Percentiles rank a stretch among this genome's conserved stretches.
Conservation (phyloP, 53 echinoderm and acorn worm genomes). For the Astropecten irregularis region DNA sequence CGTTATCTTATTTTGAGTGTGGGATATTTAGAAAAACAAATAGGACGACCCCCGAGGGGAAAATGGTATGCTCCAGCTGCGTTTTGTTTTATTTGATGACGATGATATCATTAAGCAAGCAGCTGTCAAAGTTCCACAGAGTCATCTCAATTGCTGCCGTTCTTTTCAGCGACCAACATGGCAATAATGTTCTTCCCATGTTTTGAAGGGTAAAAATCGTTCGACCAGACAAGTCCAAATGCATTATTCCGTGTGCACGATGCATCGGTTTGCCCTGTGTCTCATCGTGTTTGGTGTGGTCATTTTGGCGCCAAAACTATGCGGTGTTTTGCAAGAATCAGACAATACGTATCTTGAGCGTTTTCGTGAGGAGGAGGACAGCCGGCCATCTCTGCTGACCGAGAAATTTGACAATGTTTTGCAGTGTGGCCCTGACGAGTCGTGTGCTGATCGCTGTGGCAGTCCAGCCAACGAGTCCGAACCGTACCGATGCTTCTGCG, state of each 20-base stretch:
- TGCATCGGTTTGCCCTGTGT: background rate
- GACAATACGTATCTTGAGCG: background rate
- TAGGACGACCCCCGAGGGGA: background rate
- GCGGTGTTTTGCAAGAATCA: conserved; percentile 18
- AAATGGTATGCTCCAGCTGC: conserved; percentile 11
- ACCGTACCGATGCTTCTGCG: conserved; percentile 80
- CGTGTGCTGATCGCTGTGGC: conserved; percentile 45
- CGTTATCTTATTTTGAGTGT: too few relatives aligned
- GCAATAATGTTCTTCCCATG: too few relatives aligned
- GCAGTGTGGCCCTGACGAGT: conserved; percentile 34
- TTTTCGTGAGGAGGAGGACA: too few relatives aligned
- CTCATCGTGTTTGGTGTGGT: background rate
- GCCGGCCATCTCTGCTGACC: background rate
- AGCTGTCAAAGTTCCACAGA: conserved; percentile 24
- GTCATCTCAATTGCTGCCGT: background rate
- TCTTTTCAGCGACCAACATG: background rate
- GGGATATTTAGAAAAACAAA: too few relatives aligned
- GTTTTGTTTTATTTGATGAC: background rate
- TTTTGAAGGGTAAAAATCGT: too few relatives aligned
- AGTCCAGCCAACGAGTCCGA: conserved; percentile 13
- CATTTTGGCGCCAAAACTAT: conserved; percentile 27
- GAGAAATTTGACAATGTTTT: background rate
- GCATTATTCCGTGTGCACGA: background rate
- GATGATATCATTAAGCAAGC: background rate
- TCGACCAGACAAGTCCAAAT: too few relatives aligned